These are phyloP conservation scores for Agrilus cyanescens DNA, from an alignment of 2,888 invertebrate species.

Conservation along the genomic window DNA sequence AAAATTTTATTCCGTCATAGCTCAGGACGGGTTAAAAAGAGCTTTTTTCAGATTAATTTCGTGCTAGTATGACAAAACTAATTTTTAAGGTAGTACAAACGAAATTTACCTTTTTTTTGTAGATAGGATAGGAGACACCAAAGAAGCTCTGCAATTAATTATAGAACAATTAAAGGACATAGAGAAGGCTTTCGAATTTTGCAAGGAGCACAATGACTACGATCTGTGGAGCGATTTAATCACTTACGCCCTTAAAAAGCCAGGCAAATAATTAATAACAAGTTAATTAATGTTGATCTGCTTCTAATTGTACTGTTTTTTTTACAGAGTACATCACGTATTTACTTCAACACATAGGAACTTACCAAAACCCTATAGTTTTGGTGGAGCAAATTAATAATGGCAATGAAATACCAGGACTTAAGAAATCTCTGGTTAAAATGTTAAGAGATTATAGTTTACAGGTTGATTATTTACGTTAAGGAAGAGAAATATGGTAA, in stretches of 20 bases:
- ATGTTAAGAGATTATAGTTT: constrained; percentile 92
- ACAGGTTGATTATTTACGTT: constrained; percentile 44
- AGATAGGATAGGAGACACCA: constrained; percentile 78
- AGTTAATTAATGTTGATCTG: not conserved
- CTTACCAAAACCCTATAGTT: constrained; percentile 82
- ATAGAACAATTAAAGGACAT: constrained; percentile 76
- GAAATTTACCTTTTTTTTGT: constrained; percentile 14
- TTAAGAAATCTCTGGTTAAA: constrained; percentile 83
- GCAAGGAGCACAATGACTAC: constrained; percentile 88
- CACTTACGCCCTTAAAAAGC: constrained; percentile 73
- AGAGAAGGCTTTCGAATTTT: constrained; percentile 89
- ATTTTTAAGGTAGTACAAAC: too few relatives aligned
- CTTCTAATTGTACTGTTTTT: constrained; percentile 8
- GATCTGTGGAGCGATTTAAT: constrained; percentile 92
- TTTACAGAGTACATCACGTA: constrained; percentile 53
- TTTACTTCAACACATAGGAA: constrained; percentile 60
- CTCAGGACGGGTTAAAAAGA: too few relatives aligned
- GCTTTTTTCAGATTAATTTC: too few relatives aligned
- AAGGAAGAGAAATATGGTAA: not conserved
- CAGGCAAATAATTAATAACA: constrained; percentile 35
- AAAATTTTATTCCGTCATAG: too few relatives aligned
- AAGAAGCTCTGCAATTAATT: constrained; percentile 84
- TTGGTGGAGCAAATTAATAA: constrained; percentile 70
- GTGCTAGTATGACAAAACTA: too few relatives aligned
- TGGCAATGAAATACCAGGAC: constrained; percentile 75